Conservation (phyloP, 2,888 invertebrate genomes). For the Teleiodes luculella region DNA sequence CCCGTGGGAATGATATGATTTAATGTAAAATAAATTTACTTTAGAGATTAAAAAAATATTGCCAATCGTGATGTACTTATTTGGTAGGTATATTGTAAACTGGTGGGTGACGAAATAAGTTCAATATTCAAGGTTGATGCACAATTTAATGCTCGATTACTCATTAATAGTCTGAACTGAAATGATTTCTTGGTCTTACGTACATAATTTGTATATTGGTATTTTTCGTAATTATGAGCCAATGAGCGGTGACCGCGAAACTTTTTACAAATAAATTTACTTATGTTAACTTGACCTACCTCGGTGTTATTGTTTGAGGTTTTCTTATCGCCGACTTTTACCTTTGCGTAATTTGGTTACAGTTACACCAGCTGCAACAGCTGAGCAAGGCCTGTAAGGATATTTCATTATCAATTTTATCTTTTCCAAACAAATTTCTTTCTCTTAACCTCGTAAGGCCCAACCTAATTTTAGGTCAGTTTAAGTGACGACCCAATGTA, state of each 20-base stretch:
- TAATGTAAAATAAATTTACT: no score
- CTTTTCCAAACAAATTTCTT: background rate
- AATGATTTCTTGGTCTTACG: constrained; percentile 1
- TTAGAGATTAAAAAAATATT: no score
- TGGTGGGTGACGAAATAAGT: constrained; percentile 5
- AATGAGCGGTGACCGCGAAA: constrained; percentile 3
- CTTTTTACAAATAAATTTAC: background rate
- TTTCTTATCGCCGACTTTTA: background rate
- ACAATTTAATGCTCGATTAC: constrained; percentile 14
- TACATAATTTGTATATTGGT: constrained; percentile 6
- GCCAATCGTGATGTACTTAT: background rate
- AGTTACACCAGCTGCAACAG: constrained; percentile 6
- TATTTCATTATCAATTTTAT: background rate
- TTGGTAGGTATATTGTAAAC: background rate
- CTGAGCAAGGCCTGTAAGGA: constrained; percentile 1
- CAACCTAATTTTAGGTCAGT: no score
- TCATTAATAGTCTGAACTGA: constrained; percentile 8
- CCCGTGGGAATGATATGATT: no score
- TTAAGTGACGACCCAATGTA: no score
- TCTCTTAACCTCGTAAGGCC: no score
- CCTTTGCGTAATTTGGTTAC: background rate
- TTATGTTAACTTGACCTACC: constrained; percentile 1
- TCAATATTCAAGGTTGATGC: constrained; percentile 12
- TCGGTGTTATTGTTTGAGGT: background rate
- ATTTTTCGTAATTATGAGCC: constrained; percentile 5